phyloP scores from a whole-genome alignment of 2,888 invertebrate genomes.

The Drosophila helvetica region DNA sequence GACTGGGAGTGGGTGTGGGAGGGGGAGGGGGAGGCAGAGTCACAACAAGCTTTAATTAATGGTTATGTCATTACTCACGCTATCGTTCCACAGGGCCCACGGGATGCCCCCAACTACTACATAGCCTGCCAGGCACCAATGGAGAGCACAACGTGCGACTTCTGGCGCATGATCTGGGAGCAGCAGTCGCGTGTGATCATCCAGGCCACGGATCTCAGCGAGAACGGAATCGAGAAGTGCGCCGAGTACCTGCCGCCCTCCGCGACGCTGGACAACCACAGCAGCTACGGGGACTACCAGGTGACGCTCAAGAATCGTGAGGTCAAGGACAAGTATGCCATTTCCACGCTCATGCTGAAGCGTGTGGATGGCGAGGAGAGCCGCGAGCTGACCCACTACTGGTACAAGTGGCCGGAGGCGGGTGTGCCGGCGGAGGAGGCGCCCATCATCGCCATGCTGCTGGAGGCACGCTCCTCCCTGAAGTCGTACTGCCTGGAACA shows the following conservation, averaged over 20 bases:
- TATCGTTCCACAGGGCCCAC: constrained; percentile 89
- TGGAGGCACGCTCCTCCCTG: constrained; percentile 89
- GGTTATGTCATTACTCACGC: constrained; percentile 56
- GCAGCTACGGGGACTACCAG: constrained; percentile 94
- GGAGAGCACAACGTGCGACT: constrained; percentile 92
- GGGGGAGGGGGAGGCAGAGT: constrained; percentile 37
- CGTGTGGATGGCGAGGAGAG: constrained; percentile 92
- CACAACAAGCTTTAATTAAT: constrained; percentile 56
- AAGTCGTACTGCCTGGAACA: constrained; percentile 82
- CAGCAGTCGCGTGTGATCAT: constrained; percentile 94
- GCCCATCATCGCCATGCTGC: constrained; percentile 93
- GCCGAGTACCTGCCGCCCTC: constrained; percentile 96
- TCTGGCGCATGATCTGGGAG: constrained; percentile 99
- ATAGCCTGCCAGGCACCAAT: constrained; percentile 96
- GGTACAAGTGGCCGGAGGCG: constrained; percentile 96
- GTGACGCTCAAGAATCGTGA: constrained; percentile 93
- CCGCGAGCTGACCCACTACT: constrained; percentile 94
- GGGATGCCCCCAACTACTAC: constrained; percentile 92
- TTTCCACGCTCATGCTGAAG: constrained; percentile 93
- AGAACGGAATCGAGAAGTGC: constrained; percentile 95
- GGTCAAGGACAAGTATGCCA: constrained; percentile 95
- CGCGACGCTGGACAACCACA: constrained; percentile 94
- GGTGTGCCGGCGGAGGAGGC: constrained; percentile 93
- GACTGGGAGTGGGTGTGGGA: too few relatives aligned
- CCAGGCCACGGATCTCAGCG: constrained; percentile 95